These are phyloP conservation scores for Chamaea fasciata DNA, from an alignment of 2,113 vertebrate genomes.

Conservation along the genomic window DNA sequence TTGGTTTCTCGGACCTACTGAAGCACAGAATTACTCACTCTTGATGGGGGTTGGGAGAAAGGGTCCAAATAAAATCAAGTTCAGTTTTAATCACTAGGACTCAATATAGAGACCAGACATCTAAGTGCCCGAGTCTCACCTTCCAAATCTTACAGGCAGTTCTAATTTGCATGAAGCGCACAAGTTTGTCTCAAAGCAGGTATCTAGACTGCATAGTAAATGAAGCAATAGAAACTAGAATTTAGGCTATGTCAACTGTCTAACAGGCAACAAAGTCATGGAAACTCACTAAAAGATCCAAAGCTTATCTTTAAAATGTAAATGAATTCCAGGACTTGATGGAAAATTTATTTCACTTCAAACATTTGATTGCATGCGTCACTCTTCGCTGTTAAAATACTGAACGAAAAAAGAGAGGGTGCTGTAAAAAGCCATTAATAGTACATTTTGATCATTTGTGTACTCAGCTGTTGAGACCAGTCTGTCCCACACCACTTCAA, in stretches of 20 bases:
- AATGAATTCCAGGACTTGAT: background rate
- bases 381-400: background rate
- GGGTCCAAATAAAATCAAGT: background rate
- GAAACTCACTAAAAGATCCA: background rate
- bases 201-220: background rate
- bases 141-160: background rate
- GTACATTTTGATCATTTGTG: background rate
- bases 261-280: background rate
- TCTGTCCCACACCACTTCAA: background rate
- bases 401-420: background rate
- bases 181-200: background rate
- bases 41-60: background rate
- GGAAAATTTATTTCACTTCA: background rate
- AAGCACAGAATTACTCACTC: background rate
- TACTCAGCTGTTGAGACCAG: background rate
- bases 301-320: background rate
- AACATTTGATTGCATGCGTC: background rate
- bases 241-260: background rate
- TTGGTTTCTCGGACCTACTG: background rate
- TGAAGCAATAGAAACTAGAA: background rate
- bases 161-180: background rate
- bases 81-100: background rate
- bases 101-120: background rate
- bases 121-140: background rate
- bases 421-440: background rate